Conservation (phyloP, 2,888 invertebrate species). For the Carcina quercana region DNA sequence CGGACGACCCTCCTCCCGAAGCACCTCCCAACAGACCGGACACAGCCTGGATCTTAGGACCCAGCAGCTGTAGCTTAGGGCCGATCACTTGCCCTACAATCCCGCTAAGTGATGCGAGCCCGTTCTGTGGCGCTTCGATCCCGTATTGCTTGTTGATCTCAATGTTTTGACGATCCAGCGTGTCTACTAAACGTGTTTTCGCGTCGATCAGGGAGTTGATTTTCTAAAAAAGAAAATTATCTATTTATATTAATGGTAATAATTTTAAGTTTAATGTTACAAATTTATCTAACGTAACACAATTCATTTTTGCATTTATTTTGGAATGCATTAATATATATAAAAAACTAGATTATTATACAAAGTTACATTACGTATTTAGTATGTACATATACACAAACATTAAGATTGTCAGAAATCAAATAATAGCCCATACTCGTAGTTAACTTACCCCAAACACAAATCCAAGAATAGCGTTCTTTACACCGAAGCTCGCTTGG, state of each 20-base stretch:
- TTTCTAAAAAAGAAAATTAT: conserved; percentile 75
- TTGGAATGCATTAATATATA: too few relatives aligned
- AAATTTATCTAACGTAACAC: too few relatives aligned
- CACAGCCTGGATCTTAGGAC: conserved; percentile 76
- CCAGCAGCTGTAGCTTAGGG: conserved; percentile 80
- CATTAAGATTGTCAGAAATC: too few relatives aligned
- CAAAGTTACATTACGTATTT: too few relatives aligned
- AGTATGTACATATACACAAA: too few relatives aligned
- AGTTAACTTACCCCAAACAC: conserved; percentile 88
- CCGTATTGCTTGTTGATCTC: conserved; percentile 84
- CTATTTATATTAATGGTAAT: too few relatives aligned
- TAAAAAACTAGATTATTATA: too few relatives aligned
- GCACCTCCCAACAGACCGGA: conserved; percentile 72
- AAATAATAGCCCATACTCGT: too few relatives aligned
- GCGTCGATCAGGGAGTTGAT: conserved; percentile 87
- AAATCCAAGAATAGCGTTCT: conserved; percentile 87
- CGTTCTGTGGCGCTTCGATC: conserved; percentile 78
- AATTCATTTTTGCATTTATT: too few relatives aligned
- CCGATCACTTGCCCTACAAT: conserved; percentile 81
- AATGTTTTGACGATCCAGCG: conserved; percentile 82
- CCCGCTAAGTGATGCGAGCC: conserved; percentile 75
- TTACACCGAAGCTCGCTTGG: conserved; percentile 80
- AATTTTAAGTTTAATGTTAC: too few relatives aligned
- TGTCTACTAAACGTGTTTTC: conserved; percentile 81
- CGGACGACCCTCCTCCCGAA: conserved; percentile 72